Evolutionary conservation across 2,113 vertebrate genomes (phyloP).

Genomic region (Murina feae): DNA sequence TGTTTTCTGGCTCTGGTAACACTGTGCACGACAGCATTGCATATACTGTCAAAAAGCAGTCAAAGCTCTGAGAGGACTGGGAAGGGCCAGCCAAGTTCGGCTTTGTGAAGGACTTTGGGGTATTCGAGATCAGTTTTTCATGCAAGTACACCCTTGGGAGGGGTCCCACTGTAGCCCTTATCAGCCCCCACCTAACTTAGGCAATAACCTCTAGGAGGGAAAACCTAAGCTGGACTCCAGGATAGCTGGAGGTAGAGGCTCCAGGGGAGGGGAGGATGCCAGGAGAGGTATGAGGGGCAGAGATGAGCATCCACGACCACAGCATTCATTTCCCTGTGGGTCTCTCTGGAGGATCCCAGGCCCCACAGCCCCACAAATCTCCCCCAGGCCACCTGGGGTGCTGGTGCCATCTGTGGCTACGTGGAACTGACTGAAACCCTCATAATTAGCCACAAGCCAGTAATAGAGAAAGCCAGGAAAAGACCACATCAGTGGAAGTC

Average conservation of each 20-base stretch:
- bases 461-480: constrained; percentile 38
- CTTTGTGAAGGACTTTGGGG: background rate
- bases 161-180: background rate
- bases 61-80: background rate
- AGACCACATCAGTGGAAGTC: constrained; percentile 57
- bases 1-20: background rate
- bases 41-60: background rate
- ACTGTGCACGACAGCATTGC: background rate
- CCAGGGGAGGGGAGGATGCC: too few species aligned
- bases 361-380: background rate
- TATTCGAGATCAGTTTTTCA: background rate
- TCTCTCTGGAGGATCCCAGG: background rate
- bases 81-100: background rate
- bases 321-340: background rate
- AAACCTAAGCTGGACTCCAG: background rate
- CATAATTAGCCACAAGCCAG: constrained; percentile 60
- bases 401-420: constrained; percentile 47
- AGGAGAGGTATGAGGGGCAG: background rate
- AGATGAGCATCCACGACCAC: background rate
- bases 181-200: background rate
- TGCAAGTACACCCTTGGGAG: background rate
- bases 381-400: constrained; percentile 47
- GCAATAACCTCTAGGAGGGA: background rate
- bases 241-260: background rate
- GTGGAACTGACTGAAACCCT: background rate